Evolutionary conservation across 1,140 invertebrate species (phyloP).

Genomic region (Drosophila pandora): DNA sequence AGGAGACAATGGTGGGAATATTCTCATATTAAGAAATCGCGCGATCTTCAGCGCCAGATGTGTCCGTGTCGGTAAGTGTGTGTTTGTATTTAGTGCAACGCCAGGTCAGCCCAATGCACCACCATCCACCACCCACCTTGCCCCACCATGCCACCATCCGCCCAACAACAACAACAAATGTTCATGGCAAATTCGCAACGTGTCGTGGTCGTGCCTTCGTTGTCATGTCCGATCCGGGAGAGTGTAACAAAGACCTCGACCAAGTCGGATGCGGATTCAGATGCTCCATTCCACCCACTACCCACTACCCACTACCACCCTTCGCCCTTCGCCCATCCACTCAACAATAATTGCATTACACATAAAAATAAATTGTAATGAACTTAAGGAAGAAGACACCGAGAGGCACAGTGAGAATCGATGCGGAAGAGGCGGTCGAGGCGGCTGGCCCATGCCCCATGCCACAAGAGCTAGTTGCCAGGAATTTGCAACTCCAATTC

Average conservation of each 20-base stretch:
- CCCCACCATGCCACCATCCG: constrained; percentile 1
- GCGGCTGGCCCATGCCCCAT: not conserved
- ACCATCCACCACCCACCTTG: constrained; percentile 20
- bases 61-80: constrained; percentile 55
- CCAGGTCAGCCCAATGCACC: constrained; percentile 68
- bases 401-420: constrained; percentile 60
- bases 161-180: constrained; percentile 44
- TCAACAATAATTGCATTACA: constrained; percentile 80
- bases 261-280: constrained; percentile 16
- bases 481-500: constrained; percentile 45
- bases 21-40: constrained; percentile 83
- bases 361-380: constrained; percentile 82
- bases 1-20: constrained; percentile 83
- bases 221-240: constrained; percentile 69
- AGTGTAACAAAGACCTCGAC: constrained; percentile 81
- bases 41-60: constrained; percentile 79
- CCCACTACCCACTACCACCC: not conserved
- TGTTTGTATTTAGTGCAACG: constrained; percentile 81
- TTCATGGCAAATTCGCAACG: constrained; percentile 81
- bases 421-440: constrained; percentile 47
- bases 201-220: constrained; percentile 76
- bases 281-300: not conserved
- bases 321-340: constrained; percentile 49
- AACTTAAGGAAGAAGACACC: constrained; percentile 66
- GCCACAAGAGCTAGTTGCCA: not conserved